These are phyloP conservation scores for Aphrophora alni DNA, from an alignment of 2,888 invertebrate species.

Conservation along the genomic window DNA sequence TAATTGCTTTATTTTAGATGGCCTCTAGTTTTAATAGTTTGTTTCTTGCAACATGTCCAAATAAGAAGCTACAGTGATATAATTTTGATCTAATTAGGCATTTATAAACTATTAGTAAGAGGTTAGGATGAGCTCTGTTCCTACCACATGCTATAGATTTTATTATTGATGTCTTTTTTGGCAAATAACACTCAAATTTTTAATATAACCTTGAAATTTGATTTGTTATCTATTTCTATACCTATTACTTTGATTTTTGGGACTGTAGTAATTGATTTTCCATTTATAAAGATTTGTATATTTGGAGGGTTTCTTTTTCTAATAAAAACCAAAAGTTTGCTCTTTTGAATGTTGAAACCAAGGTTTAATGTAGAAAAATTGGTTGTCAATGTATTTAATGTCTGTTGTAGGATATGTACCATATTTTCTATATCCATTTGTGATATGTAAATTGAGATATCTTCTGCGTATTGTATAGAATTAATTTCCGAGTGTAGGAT, in stretches of 20 bases:
- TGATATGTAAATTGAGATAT: neutral
- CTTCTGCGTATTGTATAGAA: slow-evolving; percentile 18
- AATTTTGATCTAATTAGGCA: slow-evolving; percentile 9
- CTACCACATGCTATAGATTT: neutral
- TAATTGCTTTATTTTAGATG: too few species aligned
- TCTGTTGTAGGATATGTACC: too few species aligned
- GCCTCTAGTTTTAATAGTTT: neutral
- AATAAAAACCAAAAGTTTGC: too few species aligned
- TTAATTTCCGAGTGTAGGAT: neutral
- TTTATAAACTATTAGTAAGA: too few species aligned
- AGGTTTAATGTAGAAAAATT: neutral
- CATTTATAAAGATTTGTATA: neutral
- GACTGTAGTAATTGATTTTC: too few species aligned
- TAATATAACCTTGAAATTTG: too few species aligned
- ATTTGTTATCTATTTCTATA: too few species aligned
- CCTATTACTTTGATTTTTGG: neutral
- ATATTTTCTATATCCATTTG: too few species aligned
- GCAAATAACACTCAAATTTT: too few species aligned
- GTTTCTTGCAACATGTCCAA: neutral
- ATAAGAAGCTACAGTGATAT: too few species aligned
- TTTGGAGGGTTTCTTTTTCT: neutral
- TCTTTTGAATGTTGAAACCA: too few species aligned
- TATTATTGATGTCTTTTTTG: too few species aligned
- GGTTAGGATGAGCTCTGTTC: slow-evolving; percentile 9
- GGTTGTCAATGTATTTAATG: neutral